Percentiles rank a stretch among this genome's conserved stretches.
phyloP scores from a whole-genome alignment of 37 sponge, comb jelly and placozoan genomes.

The Dysidea cf. avara region DNA sequence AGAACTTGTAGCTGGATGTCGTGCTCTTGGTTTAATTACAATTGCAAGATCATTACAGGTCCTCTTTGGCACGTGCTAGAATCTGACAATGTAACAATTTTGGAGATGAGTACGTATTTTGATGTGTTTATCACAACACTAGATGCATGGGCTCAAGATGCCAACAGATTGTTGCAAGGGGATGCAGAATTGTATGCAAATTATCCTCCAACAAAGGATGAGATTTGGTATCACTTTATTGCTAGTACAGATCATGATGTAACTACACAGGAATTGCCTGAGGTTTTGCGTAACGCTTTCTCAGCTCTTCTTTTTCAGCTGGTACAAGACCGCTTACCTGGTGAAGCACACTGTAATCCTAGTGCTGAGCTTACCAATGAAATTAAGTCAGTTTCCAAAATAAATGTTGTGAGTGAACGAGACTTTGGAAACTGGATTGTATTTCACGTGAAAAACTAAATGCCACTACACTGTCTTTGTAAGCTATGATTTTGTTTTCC shows the following conservation, averaged over 20 bases:
- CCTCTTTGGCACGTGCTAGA: conserved; percentile 43
- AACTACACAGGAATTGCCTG: conserved; percentile 5
- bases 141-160: conserved; percentile 30
- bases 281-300: conserved; percentile 3
- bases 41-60: conserved; percentile 35
- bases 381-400: conserved; percentile 29
- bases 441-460: conserved; percentile 39
- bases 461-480: conserved; percentile 19
- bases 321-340: conserved; percentile 17
- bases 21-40: conserved; percentile 22
- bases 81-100: conserved; percentile 17
- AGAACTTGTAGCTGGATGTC: conserved; percentile 9
- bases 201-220: background rate
- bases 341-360: background rate
- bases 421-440: conserved; percentile 36
- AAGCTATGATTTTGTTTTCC: conserved; percentile 34
- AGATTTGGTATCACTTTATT: conserved; percentile 3
- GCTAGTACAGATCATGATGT: conserved; percentile 8
- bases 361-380: conserved; percentile 1
- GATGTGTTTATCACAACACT: background rate
- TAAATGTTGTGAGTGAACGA: conserved; percentile 27
- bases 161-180: conserved; percentile 1
- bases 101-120: conserved; percentile 26
- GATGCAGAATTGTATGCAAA: conserved; percentile 18
- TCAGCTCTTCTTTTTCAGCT: background rate